Evolutionary conservation across 2,888 invertebrate species (phyloP).

Genomic region (Cartodere bifasciata): DNA sequence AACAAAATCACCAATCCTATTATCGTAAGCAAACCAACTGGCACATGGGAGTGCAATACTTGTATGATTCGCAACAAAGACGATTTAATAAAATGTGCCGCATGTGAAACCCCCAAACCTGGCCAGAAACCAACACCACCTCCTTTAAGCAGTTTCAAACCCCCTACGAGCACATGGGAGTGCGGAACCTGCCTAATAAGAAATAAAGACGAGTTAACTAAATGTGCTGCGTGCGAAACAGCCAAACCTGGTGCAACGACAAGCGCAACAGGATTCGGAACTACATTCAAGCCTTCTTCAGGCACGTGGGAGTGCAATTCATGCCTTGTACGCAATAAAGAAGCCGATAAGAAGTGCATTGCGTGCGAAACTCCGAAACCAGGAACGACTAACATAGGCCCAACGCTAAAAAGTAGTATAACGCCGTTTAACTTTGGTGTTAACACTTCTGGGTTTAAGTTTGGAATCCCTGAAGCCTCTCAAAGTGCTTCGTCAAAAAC

Average conservation of each 20-base stretch:
- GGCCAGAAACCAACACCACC: conserved; percentile 16
- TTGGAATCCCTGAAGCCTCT: conserved; percentile 24
- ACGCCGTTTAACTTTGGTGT: conserved; percentile 39
- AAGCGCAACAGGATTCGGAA: conserved; percentile 9
- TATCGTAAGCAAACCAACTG: conserved; percentile 18
- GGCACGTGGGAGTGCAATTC: conserved; percentile 41
- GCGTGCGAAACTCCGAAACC: conserved; percentile 46
- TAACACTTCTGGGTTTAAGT: conserved; percentile 34
- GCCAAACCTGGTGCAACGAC: conserved; percentile 41
- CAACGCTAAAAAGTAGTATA: conserved; percentile 18
- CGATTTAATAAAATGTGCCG: conserved; percentile 36
- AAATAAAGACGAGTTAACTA: conserved; percentile 35
- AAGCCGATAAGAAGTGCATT: conserved; percentile 35
- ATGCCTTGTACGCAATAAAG: conserved; percentile 42
- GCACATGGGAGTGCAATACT: conserved; percentile 50
- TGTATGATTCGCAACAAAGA: conserved; percentile 50
- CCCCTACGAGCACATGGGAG: conserved; percentile 41
- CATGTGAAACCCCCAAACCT: conserved; percentile 39
- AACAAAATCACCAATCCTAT: not conserved
- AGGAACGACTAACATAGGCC: conserved; percentile 14
- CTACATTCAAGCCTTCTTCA: conserved; percentile 11
- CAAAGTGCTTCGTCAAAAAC: conserved; percentile 8
- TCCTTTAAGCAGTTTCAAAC: conserved; percentile 24
- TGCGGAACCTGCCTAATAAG: conserved; percentile 45
- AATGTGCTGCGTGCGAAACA: conserved; percentile 43